phyloP scores from a whole-genome alignment of 1,140 invertebrate species.

The Ephestia elutella region DNA sequence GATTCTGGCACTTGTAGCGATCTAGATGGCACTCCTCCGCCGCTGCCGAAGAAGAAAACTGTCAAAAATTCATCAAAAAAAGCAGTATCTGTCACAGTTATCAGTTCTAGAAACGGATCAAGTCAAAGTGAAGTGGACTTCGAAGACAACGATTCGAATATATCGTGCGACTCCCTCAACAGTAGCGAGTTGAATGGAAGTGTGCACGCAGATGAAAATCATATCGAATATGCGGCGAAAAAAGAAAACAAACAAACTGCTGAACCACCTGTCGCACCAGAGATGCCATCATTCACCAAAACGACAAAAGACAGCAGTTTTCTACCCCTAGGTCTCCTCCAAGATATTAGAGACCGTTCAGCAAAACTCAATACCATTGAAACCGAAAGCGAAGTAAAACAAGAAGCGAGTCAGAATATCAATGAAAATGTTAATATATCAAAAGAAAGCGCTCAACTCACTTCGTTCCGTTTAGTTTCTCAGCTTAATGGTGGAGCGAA shows the following conservation, averaged over 20 bases:
- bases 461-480: slow-evolving; percentile 71
- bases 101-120: slow-evolving; percentile 68
- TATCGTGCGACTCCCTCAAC: slow-evolving; percentile 83
- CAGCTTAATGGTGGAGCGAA: slow-evolving; percentile 63
- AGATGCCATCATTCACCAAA: slow-evolving; percentile 37
- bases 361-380: slow-evolving; percentile 67
- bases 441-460: slow-evolving; percentile 66
- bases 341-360: slow-evolving; percentile 77
- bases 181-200: slow-evolving; percentile 76
- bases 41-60: slow-evolving; percentile 79
- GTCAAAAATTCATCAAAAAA: slow-evolving; percentile 67
- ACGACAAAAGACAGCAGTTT: slow-evolving; percentile 67
- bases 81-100: slow-evolving; percentile 63
- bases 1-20: slow-evolving; percentile 90
- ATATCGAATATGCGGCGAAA: slow-evolving; percentile 56
- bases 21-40: slow-evolving; percentile 82
- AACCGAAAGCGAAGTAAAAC: slow-evolving; percentile 54
- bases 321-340: slow-evolving; percentile 76
- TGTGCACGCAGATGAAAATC: slow-evolving; percentile 67
- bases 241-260: slow-evolving; percentile 57
- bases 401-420: slow-evolving; percentile 58
- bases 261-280: slow-evolving; percentile 41
- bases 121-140: slow-evolving; percentile 77
- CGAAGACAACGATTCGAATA: slow-evolving; percentile 81
- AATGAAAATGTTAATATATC: slow-evolving; percentile 64